A percentile compares a stretch with the other conserved stretches of the same genome.
phyloP scores from a whole-genome alignment of 2,113 vertebrate species.

The Dipodomys spectabilis region DNA sequence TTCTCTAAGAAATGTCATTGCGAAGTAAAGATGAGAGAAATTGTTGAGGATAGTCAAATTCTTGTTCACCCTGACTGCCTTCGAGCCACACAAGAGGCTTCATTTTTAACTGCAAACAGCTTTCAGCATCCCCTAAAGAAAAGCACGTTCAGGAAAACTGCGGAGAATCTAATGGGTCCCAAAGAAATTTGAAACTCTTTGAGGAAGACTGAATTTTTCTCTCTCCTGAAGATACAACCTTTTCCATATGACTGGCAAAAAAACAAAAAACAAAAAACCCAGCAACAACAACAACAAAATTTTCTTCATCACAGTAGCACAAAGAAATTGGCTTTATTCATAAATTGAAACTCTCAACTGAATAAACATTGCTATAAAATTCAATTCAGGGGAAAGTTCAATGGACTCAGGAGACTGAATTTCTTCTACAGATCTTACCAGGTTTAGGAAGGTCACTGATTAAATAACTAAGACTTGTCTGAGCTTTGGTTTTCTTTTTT shows the following conservation, averaged over 20 bases:
- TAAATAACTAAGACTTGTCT: not conserved
- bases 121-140: slow-evolving; percentile 64
- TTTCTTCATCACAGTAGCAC: not conserved
- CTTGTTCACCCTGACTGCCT: slow-evolving; percentile 58
- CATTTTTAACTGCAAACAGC: slow-evolving; percentile 59
- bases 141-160: slow-evolving; percentile 12
- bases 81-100: slow-evolving; percentile 40
- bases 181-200: slow-evolving; percentile 55
- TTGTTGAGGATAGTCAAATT: slow-evolving; percentile 51
- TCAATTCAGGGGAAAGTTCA: not conserved
- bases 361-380: not conserved
- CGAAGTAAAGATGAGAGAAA: slow-evolving; percentile 58
- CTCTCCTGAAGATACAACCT: not conserved
- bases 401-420: not conserved
- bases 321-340: slow-evolving; percentile 30
- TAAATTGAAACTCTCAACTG: not conserved
- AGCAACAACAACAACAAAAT: no score
- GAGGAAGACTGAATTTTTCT: slow-evolving; percentile 18
- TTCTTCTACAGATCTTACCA: not conserved
- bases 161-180: slow-evolving; percentile 70
- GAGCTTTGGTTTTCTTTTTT: not conserved
- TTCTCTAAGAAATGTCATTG: slow-evolving; percentile 14
- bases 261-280: no score
- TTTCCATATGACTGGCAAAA: not conserved
- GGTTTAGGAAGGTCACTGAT: not conserved